These are phyloP conservation scores for Pyralis farinalis DNA, from an alignment of 2,888 invertebrate species.

Conservation along the genomic window DNA sequence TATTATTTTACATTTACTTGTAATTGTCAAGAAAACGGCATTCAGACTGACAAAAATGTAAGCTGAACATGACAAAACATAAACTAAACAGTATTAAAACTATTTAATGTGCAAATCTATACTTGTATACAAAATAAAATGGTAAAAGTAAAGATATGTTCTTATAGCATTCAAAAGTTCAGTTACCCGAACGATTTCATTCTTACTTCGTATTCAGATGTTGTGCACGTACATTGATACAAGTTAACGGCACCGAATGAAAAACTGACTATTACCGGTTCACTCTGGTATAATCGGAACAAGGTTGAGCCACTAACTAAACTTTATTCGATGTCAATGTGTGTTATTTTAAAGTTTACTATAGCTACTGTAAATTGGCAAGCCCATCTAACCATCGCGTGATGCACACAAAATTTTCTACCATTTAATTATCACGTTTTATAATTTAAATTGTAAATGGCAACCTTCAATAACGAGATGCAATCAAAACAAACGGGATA, in stretches of 20 bases:
- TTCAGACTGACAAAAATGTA: too few species aligned
- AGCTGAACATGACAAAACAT: too few species aligned
- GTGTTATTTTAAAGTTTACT: background rate
- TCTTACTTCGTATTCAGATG: constrained; percentile 55
- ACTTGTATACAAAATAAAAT: constrained; percentile 14
- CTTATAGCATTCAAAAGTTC: constrained; percentile 38
- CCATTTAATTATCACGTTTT: background rate
- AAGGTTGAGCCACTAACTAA: constrained; percentile 9
- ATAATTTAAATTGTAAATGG: constrained; percentile 2
- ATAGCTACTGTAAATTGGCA: background rate
- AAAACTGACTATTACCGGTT: constrained; percentile 52
- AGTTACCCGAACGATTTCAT: constrained; percentile 40
- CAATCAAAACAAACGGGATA: constrained; percentile 53
- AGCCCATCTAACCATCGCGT: background rate
- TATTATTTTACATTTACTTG: too few species aligned
- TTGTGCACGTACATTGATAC: constrained; percentile 42
- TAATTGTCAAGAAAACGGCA: too few species aligned
- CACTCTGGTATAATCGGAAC: constrained; percentile 50
- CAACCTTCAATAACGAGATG: constrained; percentile 16
- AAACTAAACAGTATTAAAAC: too few species aligned
- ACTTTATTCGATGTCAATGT: background rate
- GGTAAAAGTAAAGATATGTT: constrained; percentile 24
- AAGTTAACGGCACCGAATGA: constrained; percentile 54
- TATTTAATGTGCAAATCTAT: constrained; percentile 4
- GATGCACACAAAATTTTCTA: constrained; percentile 2